Evolutionary conservation across 2,113 vertebrate genomes (phyloP).

Genomic region (Mugil cephalus): DNA sequence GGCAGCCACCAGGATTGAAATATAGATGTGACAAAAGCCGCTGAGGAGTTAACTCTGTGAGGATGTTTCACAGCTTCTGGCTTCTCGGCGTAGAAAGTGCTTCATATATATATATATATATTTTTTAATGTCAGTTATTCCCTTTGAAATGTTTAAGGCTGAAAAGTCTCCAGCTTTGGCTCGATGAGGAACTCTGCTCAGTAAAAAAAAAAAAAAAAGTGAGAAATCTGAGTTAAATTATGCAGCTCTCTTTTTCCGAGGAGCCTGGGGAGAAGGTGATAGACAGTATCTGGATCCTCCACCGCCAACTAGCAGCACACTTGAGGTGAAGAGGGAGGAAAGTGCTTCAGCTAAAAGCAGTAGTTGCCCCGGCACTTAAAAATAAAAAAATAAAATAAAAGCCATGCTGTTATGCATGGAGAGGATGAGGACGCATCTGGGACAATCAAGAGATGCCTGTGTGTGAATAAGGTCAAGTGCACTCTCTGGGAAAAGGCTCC

Average conservation of each 20-base stretch:
- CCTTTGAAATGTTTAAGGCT: conserved; percentile 48
- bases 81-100: conserved; percentile 4
- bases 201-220: conserved; percentile 39
- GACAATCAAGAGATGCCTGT: conserved; percentile 15
- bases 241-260: conserved; percentile 58
- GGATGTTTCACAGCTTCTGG: conserved; percentile 8
- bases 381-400: conserved; percentile 28
- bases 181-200: conserved; percentile 29
- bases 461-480: conserved; percentile 65
- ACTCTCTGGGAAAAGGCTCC: conserved; percentile 35
- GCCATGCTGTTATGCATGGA: background rate
- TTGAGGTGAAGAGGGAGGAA: conserved; percentile 46
- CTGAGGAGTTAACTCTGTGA: background rate
- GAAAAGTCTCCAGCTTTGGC: conserved; percentile 24
- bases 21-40: background rate
- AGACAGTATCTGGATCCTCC: conserved; percentile 52
- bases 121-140: conserved; percentile 41
- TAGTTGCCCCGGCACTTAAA: conserved; percentile 22
- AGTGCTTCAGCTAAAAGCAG: conserved; percentile 49
- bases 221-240: conserved; percentile 61
- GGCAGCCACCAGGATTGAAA: background rate
- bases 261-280: conserved; percentile 49
- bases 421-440: background rate
- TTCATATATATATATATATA: no score
- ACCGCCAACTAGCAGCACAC: conserved; percentile 22